Evolutionary conservation across 2,113 vertebrate genomes (phyloP), one percentile per base, ranked within the genome.

Genomic region (Gymnarchus niloticus): DNA sequence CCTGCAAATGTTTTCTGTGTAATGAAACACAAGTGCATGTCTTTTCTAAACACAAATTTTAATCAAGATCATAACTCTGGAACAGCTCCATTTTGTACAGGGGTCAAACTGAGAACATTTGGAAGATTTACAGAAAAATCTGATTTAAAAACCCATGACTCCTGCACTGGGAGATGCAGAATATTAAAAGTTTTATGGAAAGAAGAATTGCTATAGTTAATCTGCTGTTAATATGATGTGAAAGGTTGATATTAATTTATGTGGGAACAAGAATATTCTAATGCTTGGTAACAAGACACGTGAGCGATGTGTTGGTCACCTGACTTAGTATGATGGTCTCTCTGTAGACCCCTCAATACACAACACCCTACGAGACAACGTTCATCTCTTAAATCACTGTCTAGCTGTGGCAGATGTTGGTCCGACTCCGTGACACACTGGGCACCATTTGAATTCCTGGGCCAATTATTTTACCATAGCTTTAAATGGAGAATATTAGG

Each of bases 51-150:
- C 56, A 80, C 84, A 49, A 80, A 69, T 84, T 1, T 33, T 7
- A 59, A 46, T 61, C 56, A 78, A 78, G 41, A 87, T 33, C 46
- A 84, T n/a, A n/a, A n/a, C n/a, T n/a, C n/a, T n/a, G n/a, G 78
- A 87, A 59, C 51, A 81, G 54, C 80, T 88, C n/a, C 83, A n/a
- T n/a, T n/a, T n/a, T n/a, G n/a, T n/a, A n/a, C n/a, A n/a, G n/a
- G n/a, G n/a, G n/a, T n/a, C n/a, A n/a, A n/a, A n/a, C n/a, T n/a
- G n/a, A n/a, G n/a, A n/a, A n/a, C n/a, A n/a, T n/a, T n/a, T n/a
- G n/a, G 85, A 89, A 86, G 37, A 80, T 25, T 57, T 86, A 89
- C 88, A 90, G 87, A 87, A 83, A 73, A 86, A 88, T 86, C 46
- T 77, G 51, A 46, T 84, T 83, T 77, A 87, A 88, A 90, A 89